A percentile compares a stretch with the other conserved stretches of the same genome.
These are phyloP conservation scores for Pseudois nayaur DNA, from an alignment of 2,113 vertebrate species.

Conservation along the genomic window DNA sequence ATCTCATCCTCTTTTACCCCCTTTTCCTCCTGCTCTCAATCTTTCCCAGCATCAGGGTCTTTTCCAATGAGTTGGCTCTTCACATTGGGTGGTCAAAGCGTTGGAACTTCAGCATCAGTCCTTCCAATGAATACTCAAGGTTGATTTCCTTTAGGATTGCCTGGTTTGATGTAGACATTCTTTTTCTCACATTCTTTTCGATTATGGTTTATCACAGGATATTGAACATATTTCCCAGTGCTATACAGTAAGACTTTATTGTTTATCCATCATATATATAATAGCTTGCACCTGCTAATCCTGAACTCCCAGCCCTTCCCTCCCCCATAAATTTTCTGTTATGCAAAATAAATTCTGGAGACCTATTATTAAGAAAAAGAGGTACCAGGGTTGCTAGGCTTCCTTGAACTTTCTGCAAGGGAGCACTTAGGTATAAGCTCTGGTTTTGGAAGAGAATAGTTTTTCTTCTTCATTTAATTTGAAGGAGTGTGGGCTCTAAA, in stretches of 20 bases:
- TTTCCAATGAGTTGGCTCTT: not conserved
- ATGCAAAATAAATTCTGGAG: not conserved
- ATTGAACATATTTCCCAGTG: not conserved
- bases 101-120: not conserved
- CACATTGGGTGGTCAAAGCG: not conserved
- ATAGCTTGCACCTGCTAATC: not conserved
- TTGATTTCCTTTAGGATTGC: not conserved
- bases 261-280: not conserved
- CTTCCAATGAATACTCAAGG: not conserved
- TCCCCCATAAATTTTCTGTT: not conserved
- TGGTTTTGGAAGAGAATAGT: not conserved
- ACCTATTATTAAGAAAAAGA: not conserved
- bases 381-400: rapidly evolving
- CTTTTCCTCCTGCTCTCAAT: not conserved
- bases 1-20: not conserved
- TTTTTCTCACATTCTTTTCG: not conserved
- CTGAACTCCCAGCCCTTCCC: not conserved
- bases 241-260: not conserved
- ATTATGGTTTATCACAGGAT: not conserved
- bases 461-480: not conserved
- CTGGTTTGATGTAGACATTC: not conserved
- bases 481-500: not conserved
- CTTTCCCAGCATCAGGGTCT: not conserved
- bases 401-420: not conserved
- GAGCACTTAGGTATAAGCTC: not conserved